Evolutionary conservation across 2,797 vertebrate species (phyloP).

Genomic region (Triplophysa yarkandensis): DNA sequence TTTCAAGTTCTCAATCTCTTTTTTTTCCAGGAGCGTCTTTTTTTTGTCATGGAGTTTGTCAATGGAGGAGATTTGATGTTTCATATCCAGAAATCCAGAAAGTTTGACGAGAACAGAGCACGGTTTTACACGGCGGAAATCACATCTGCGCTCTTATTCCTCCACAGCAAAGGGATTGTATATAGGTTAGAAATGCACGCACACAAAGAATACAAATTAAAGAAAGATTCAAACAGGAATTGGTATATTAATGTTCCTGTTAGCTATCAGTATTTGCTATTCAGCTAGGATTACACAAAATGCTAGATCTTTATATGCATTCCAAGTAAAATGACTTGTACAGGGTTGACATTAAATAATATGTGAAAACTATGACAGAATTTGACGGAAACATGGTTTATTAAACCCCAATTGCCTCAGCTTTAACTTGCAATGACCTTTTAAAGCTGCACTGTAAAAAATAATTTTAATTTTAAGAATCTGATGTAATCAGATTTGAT

Average conservation of each 20-base stretch:
- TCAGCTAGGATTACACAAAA: no score
- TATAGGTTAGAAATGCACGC: slow-evolving; percentile 82
- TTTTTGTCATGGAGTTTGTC: slow-evolving; percentile 99
- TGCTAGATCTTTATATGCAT: no score
- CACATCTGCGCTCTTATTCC: slow-evolving; percentile 95
- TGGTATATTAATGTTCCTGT: no score
- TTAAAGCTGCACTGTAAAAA: no score
- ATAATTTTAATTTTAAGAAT: no score
- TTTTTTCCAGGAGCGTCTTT: slow-evolving; percentile 82
- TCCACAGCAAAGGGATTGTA: slow-evolving; percentile 92
- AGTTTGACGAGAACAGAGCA: slow-evolving; percentile 91
- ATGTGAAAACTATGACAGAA: not conserved
- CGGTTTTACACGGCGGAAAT: slow-evolving; percentile 96
- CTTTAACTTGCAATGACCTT: not conserved
- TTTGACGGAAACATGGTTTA: not conserved
- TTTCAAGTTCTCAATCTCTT: no score
- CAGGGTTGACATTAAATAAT: no score
- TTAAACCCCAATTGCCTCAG: not conserved
- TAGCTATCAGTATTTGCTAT: not conserved
- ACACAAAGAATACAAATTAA: not conserved
- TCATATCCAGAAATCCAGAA: slow-evolving; percentile 97
- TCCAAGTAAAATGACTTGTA: no score
- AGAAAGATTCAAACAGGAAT: not conserved
- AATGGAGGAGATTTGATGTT: slow-evolving; percentile 98
- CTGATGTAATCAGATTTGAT: no score